Evolutionary conservation across 2,113 vertebrate species (phyloP), one percentile per base, ranked within the genome.

Genomic region (Hipposideros armiger): DNA sequence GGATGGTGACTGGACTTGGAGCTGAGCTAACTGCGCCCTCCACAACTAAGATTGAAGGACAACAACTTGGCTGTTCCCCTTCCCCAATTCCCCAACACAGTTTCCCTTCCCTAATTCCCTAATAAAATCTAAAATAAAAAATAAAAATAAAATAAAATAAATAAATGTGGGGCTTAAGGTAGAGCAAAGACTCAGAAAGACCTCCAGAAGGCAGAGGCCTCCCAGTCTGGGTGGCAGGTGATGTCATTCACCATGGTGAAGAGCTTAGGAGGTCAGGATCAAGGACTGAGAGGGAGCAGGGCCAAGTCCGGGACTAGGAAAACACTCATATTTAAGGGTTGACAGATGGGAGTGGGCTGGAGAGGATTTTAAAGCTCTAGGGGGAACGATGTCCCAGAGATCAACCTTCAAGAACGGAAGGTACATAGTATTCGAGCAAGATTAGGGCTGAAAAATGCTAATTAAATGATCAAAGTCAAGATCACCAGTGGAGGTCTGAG

Each of bases 331-430:
- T 56, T 28, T 42, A 76, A 83, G 26, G 4, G 40, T 17, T 50
- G 58, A 15, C 3, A 7, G 36, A 45, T 50, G 17, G 36, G 20
- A 64, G 24, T 1, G 22, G n/a, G 13, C 24, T 0, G 0, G 47
- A 78, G 64, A 81, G 30, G 36, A 40, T 36, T 24, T 80, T 30
- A 60, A 72, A 24, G 62, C 40, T 32, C 2, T 5, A 24, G 13
- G 19, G 22, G 24, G 28, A 70, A 42, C 26, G 54, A 56, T 42
- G 4, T 84, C 85, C 54, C 16, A 24, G 78, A 85, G 45, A 47
- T 36, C 62, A 62, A 22, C 9, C 47, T 62, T 92, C 22, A 45
- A 84, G 78, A 32, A 89, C n/a, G 42, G 42, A 14, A 64, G 56
- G 2, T n/a, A 9, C 17, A 1, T 26, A 14, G 54, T 56, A 36